phyloP scores from a whole-genome alignment of 92 coral and sea anemone genomes.

The Blastomussa wellsi region DNA sequence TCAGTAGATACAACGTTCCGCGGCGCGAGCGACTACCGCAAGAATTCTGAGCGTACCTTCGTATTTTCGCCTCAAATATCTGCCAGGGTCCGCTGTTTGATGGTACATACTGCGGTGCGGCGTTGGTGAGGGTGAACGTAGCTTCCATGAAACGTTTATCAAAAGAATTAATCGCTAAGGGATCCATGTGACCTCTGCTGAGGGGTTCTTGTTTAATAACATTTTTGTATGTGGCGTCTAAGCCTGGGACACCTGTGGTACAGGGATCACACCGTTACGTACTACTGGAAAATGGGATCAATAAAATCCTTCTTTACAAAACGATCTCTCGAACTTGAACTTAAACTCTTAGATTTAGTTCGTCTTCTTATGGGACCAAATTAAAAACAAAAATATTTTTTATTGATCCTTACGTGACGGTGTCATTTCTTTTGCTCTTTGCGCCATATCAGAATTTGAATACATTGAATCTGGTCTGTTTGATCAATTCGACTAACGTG shows the following conservation, averaged over 20 bases:
- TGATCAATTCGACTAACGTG: too few species aligned
- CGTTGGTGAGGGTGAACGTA: conserved; percentile 52
- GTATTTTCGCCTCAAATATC: conserved; percentile 22
- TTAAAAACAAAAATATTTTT: too few species aligned
- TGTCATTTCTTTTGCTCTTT: too few species aligned
- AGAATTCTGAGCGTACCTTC: conserved; percentile 14
- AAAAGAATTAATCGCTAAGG: conserved; percentile 45
- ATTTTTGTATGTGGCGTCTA: not conserved
- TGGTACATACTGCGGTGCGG: conserved; percentile 38
- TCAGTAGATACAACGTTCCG: conserved; percentile 21
- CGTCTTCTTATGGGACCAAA: too few species aligned
- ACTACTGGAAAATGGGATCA: too few species aligned
- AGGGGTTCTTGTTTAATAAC: not conserved
- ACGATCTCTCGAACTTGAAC: too few species aligned
- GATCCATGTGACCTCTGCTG: conserved; percentile 58
- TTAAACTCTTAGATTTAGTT: too few species aligned
- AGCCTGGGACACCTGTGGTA: conserved; percentile 16
- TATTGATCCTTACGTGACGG: too few species aligned
- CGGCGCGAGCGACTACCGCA: not conserved
- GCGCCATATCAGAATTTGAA: too few species aligned
- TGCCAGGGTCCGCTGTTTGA: conserved; percentile 51
- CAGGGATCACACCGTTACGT: too few species aligned
- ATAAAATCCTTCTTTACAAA: too few species aligned
- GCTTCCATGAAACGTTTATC: conserved; percentile 15
- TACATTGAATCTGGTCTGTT: too few species aligned